A percentile compares a stretch with the other conserved stretches of the same genome.
phyloP scores from a whole-genome alignment of 2,113 vertebrate genomes.

The Meles meles region DNA sequence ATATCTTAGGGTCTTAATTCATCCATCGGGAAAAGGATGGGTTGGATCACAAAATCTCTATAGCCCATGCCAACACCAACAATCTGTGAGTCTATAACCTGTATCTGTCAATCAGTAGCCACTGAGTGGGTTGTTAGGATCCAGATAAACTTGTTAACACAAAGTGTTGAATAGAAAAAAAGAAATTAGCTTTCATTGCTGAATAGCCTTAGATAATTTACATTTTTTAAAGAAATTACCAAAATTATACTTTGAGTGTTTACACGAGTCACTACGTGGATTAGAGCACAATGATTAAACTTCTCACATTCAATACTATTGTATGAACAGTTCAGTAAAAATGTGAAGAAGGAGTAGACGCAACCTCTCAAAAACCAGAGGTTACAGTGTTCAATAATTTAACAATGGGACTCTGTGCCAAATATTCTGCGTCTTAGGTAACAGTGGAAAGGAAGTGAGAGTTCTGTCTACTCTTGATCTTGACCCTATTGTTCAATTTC shows the following conservation, averaged over 20 bases:
- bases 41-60: neutral
- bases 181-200: neutral
- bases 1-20: neutral
- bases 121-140: neutral
- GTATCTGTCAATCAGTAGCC: neutral
- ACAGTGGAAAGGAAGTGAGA: constrained; percentile 16
- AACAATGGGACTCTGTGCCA: neutral
- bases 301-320: neutral
- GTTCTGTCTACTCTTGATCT: neutral
- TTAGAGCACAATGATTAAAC: neutral
- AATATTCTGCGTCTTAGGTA: neutral
- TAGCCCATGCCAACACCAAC: neutral
- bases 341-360: neutral
- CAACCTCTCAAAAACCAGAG: neutral
- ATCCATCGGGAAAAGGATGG: neutral
- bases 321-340: neutral
- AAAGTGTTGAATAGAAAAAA: neutral
- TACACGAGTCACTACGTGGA: neutral
- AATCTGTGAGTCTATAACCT: neutral
- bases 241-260: constrained; percentile 21
- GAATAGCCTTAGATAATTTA: neutral
- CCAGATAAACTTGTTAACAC: constrained; percentile 3
- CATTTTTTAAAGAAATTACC: neutral
- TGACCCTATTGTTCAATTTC: neutral
- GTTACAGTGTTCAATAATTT: neutral